Conservation (phyloP, 1,140 invertebrate species). For the Choristoneura fumiferana region DNA sequence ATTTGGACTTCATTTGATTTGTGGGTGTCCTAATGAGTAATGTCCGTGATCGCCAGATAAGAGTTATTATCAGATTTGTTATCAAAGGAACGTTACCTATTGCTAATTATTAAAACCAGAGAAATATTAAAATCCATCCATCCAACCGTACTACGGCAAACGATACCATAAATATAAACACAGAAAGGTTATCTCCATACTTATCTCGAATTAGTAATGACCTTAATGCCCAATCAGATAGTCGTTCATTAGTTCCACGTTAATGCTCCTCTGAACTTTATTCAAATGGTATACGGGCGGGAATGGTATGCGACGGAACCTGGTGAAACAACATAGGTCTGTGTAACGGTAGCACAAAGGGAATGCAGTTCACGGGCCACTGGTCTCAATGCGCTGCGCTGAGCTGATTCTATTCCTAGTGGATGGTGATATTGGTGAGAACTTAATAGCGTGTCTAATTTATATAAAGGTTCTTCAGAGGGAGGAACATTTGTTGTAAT, state of each 20-base stretch:
- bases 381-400: constrained; percentile 2
- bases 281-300: not conserved
- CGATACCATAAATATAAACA: no score
- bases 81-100: no score
- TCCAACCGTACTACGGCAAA: no score
- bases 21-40: no score
- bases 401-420: constrained; percentile 4
- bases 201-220: not conserved
- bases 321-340: not conserved
- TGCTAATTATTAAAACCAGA: no score
- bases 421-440: not conserved
- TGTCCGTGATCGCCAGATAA: no score
- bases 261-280: not conserved
- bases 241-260: constrained; percentile 3
- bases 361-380: constrained; percentile 8
- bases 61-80: no score
- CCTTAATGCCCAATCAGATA: not conserved
- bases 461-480: no score
- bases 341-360: constrained; percentile 12
- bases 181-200: not conserved
- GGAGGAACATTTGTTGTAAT: no score
- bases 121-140: no score
- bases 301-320: not conserved
- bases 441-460: constrained; percentile 5
- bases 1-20: no score